phyloP scores from a whole-genome alignment of 2,797 vertebrate species.

The Zenarchopterus dispar region DNA sequence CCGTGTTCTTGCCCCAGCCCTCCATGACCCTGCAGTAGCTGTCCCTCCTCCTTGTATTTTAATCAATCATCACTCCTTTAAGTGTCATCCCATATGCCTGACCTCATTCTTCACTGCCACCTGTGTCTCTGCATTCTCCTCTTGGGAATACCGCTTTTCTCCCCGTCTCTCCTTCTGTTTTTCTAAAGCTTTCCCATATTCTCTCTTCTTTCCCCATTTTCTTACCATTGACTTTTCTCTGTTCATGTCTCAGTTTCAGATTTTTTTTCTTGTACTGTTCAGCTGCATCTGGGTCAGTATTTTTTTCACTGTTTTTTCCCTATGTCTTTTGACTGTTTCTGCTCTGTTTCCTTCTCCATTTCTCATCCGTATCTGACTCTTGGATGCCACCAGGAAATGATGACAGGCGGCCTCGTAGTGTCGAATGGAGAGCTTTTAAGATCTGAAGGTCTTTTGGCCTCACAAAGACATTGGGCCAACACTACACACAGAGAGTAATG shows the following conservation, averaged over 20 bases:
- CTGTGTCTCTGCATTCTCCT: slow-evolving; percentile 49
- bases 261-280: slow-evolving; percentile 9
- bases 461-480: slow-evolving; percentile 49
- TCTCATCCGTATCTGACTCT: slow-evolving; percentile 34
- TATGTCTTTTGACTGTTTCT: slow-evolving; percentile 28
- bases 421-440: slow-evolving; percentile 76
- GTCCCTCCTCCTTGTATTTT: slow-evolving; percentile 68
- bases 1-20: slow-evolving; percentile 60
- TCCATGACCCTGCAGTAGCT: slow-evolving; percentile 69
- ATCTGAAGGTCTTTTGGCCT: slow-evolving; percentile 71
- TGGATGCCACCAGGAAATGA: slow-evolving; percentile 60
- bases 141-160: slow-evolving; percentile 4
- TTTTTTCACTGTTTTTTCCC: slow-evolving; percentile 37
- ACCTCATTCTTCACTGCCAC: slow-evolving; percentile 61
- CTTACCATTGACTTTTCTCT: slow-evolving; percentile 6
- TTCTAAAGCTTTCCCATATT: slow-evolving; percentile 30
- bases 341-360: slow-evolving; percentile 27
- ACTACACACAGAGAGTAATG: slow-evolving; percentile 69
- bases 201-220: slow-evolving; percentile 1
- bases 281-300: slow-evolving; percentile 29
- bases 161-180: slow-evolving; percentile 1
- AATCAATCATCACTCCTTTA: slow-evolving; percentile 70
- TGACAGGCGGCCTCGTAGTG: slow-evolving; percentile 65
- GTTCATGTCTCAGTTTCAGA: background rate
- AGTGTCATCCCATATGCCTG: slow-evolving; percentile 52